A percentile compares a stretch with the other conserved stretches of the same genome.
These are phyloP conservation scores for Anthophora plumipes DNA, from an alignment of 2,888 invertebrate genomes.

Conservation along the genomic window DNA sequence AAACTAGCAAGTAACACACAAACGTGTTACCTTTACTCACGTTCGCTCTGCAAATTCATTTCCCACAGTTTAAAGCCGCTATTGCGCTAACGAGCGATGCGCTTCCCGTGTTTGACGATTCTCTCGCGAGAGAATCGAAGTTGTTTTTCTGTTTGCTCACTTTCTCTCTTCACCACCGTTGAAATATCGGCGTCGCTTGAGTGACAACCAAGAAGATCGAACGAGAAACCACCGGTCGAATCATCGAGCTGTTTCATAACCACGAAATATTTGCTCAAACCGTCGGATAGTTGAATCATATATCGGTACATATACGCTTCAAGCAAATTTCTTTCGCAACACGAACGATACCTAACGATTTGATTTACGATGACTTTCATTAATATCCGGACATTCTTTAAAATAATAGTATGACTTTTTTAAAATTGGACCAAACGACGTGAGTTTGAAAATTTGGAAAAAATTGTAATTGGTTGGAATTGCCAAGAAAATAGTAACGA, in stretches of 20 bases:
- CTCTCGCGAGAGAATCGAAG: constrained; percentile 3
- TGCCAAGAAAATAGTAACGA: too few relatives aligned
- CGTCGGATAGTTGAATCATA: background rate
- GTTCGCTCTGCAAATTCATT: constrained; percentile 35
- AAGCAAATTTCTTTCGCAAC: constrained; percentile 2
- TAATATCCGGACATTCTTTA: too few relatives aligned
- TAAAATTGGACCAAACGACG: too few relatives aligned
- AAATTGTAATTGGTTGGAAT: too few relatives aligned
- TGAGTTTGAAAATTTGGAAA: too few relatives aligned
- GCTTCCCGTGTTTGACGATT: constrained; percentile 50
- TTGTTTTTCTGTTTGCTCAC: constrained; percentile 13
- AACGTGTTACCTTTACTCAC: constrained; percentile 17
- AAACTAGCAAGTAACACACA: constrained; percentile 34
- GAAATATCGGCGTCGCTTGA: constrained; percentile 21
- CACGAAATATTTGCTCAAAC: background rate
- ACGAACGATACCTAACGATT: background rate
- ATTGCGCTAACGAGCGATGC: constrained; percentile 53
- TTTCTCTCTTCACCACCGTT: constrained; percentile 30
- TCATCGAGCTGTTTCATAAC: constrained; percentile 1
- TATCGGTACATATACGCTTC: background rate
- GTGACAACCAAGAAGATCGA: background rate
- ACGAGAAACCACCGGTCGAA: background rate
- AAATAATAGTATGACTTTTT: too few relatives aligned
- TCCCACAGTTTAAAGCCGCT: constrained; percentile 52
- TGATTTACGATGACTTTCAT: too few relatives aligned